These are phyloP conservation scores for Leptinotarsa defecta DNA, from an alignment of 1,140 invertebrate species.

Conservation along the genomic window DNA sequence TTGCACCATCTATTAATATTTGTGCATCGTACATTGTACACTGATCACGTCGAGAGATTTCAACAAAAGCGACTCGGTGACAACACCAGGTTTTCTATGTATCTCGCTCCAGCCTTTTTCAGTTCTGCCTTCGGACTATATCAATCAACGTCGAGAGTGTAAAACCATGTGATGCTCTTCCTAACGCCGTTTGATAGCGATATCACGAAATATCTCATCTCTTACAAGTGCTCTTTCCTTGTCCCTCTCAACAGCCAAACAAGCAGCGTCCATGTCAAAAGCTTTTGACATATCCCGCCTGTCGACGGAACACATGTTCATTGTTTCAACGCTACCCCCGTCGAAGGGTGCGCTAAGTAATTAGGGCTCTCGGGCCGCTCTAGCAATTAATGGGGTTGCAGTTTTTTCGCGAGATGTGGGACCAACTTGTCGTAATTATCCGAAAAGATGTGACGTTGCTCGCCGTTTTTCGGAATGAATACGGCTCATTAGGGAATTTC, in stretches of 20 bases:
- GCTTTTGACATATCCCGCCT: slow-evolving; percentile 5
- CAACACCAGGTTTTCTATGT: too few species aligned
- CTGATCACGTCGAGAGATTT: too few species aligned
- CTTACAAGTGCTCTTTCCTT: background rate
- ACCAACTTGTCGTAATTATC: background rate
- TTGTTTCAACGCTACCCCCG: background rate
- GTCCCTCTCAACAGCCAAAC: background rate
- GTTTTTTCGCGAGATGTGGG: background rate
- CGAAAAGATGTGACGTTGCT: background rate
- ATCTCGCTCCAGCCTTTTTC: too few species aligned
- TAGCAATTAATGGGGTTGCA: background rate
- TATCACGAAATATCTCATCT: background rate
- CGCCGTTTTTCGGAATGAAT: background rate
- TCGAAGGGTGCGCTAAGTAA: background rate
- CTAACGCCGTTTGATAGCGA: background rate
- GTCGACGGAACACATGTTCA: background rate
- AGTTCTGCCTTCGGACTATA: background rate
- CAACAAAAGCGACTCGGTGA: too few species aligned
- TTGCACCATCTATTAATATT: too few species aligned
- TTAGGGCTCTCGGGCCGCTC: background rate
- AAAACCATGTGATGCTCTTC: background rate
- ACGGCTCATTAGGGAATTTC: background rate
- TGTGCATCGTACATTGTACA: too few species aligned
- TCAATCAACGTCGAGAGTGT: background rate
- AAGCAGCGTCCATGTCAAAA: background rate